Conservation (phyloP, 2,888 invertebrate species). For the Clunio marinus region DNA sequence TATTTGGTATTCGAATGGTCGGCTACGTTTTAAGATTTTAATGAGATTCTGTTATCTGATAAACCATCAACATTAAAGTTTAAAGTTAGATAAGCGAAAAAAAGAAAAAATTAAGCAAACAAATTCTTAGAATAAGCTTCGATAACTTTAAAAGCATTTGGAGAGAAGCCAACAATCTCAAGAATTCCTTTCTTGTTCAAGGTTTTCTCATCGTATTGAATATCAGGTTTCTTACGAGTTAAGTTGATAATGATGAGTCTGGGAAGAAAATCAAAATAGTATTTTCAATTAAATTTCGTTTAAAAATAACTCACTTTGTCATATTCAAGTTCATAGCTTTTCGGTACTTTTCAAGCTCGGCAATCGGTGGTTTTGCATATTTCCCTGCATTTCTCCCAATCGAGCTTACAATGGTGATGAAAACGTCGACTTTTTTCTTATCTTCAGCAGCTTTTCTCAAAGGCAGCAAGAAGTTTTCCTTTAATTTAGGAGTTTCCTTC, state of each 20-base stretch:
- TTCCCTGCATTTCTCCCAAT: not conserved
- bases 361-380: not conserved
- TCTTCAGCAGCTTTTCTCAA: conserved; percentile 28
- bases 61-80: too few species aligned
- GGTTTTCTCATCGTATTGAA: not conserved
- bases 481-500: conserved; percentile 22
- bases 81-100: too few species aligned
- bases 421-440: conserved; percentile 34
- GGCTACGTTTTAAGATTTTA: too few species aligned
- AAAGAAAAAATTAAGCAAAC: conserved; percentile 31
- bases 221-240: conserved; percentile 3
- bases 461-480: conserved; percentile 21
- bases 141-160: not conserved
- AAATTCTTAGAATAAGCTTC: conserved; percentile 17
- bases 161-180: conserved; percentile 26
- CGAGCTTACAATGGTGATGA: conserved; percentile 27
- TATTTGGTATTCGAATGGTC: not conserved
- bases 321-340: conserved; percentile 16
- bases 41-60: too few species aligned
- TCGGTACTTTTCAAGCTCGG: conserved; percentile 14
- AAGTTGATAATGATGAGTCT: conserved; percentile 28
- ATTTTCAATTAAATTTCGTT: not conserved
- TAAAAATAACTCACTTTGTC: conserved; percentile 17
- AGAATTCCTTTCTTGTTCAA: conserved; percentile 10
- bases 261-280: not conserved